phyloP scores from a whole-genome alignment of 2,113 vertebrate species.

The Pterocles gutturalis region DNA sequence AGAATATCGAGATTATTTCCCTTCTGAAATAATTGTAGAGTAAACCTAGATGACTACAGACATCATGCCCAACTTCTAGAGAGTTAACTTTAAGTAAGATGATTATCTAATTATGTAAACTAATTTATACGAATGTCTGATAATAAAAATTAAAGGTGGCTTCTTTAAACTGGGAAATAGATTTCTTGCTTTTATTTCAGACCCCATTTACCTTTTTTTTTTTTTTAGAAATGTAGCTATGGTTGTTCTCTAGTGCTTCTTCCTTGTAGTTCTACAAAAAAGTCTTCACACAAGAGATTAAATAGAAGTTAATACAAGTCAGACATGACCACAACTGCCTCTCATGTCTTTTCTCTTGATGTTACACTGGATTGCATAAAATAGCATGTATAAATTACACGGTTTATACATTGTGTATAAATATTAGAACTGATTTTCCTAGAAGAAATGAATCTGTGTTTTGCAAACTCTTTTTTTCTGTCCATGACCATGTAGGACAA shows the following conservation, averaged over 20 bases:
- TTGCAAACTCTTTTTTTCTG: background rate
- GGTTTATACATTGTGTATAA: background rate
- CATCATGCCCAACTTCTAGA: background rate
- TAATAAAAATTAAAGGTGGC: background rate
- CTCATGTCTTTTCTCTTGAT: background rate
- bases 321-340: background rate
- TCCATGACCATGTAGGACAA: conserved; percentile 82
- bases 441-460: background rate
- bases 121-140: background rate
- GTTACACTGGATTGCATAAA: background rate
- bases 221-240: background rate
- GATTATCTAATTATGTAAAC: background rate
- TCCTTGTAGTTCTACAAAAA: background rate
- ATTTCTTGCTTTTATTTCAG: background rate
- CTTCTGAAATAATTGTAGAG: background rate
- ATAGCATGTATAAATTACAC: background rate
- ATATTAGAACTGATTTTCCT: background rate
- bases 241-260: background rate
- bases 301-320: background rate
- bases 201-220: background rate
- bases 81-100: background rate
- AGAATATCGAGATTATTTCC: background rate
- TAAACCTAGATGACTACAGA: background rate
- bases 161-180: background rate
- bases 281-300: background rate